These are phyloP conservation scores for Papilio dardanus DNA, from an alignment of 1,140 invertebrate species.

Conservation along the genomic window DNA sequence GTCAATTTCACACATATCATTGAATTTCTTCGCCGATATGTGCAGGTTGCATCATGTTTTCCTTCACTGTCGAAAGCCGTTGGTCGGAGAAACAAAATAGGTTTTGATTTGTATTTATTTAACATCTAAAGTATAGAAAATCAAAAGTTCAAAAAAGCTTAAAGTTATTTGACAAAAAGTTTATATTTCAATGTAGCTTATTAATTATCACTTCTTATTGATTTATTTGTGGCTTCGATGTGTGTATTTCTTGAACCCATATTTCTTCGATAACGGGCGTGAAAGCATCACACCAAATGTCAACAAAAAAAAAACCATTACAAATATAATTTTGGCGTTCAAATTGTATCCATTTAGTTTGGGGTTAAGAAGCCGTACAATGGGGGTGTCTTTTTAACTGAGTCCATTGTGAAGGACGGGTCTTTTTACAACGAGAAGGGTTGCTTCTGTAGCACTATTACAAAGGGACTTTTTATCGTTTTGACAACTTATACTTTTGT, in stretches of 20 bases:
- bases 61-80: too few species aligned
- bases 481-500: conserved; percentile 41
- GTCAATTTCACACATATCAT: too few species aligned
- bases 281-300: conserved; percentile 31
- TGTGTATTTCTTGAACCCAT: neutral
- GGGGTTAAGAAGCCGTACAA: conserved; percentile 76
- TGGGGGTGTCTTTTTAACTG: conserved; percentile 76
- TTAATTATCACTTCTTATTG: too few species aligned
- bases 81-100: too few species aligned
- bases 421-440: conserved; percentile 63
- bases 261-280: conserved; percentile 19
- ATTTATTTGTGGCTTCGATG: too few species aligned
- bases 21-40: too few species aligned
- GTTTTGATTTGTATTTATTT: too few species aligned
- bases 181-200: too few species aligned
- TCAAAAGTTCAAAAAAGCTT: too few species aligned
- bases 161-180: too few species aligned
- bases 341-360: conserved; percentile 69
- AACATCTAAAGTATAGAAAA: too few species aligned
- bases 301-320: conserved; percentile 57
- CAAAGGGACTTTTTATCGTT: conserved; percentile 46
- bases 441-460: conserved; percentile 49
- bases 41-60: too few species aligned
- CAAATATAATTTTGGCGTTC: conserved; percentile 69
- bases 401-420: conserved; percentile 65